Percentiles rank a stretch among this genome's conserved stretches.
phyloP scores from a whole-genome alignment of 2,888 invertebrate genomes.

The Chrysomela aeneicollis region DNA sequence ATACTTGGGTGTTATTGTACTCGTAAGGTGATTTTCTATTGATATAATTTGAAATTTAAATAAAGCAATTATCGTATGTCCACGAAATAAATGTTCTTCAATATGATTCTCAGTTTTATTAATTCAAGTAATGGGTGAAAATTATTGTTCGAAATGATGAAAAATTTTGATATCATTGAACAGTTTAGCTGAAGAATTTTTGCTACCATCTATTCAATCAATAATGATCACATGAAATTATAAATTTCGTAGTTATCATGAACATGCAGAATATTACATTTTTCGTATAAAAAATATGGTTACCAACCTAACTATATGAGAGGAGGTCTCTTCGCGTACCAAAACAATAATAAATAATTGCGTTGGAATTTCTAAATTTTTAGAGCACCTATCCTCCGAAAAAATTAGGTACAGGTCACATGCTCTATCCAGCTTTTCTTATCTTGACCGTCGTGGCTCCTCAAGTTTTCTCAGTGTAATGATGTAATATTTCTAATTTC shows the following conservation, averaged over 20 bases:
- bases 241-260: not conserved
- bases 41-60: not conserved
- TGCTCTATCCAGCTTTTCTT: too few species aligned
- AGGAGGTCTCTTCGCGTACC: not conserved
- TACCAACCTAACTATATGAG: conserved; percentile 9
- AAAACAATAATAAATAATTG: not conserved
- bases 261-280: conserved; percentile 15
- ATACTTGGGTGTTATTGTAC: too few species aligned
- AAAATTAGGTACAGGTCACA: too few species aligned
- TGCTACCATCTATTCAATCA: conserved; percentile 9
- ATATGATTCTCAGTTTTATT: not conserved
- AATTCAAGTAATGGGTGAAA: not conserved
- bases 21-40: too few species aligned
- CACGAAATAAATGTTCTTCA: not conserved
- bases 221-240: not conserved
- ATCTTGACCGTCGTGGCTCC: too few species aligned
- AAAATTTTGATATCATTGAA: too few species aligned
- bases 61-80: not conserved
- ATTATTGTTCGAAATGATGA: not conserved
- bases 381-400: too few species aligned
- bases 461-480: too few species aligned
- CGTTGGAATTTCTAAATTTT: too few species aligned
- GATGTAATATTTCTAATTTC: too few species aligned
- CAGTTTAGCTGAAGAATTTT: too few species aligned
- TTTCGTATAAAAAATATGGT: conserved; percentile 18